phyloP scores from a whole-genome alignment of 2,113 vertebrate species.

The Chascanopsetta lugubris region DNA sequence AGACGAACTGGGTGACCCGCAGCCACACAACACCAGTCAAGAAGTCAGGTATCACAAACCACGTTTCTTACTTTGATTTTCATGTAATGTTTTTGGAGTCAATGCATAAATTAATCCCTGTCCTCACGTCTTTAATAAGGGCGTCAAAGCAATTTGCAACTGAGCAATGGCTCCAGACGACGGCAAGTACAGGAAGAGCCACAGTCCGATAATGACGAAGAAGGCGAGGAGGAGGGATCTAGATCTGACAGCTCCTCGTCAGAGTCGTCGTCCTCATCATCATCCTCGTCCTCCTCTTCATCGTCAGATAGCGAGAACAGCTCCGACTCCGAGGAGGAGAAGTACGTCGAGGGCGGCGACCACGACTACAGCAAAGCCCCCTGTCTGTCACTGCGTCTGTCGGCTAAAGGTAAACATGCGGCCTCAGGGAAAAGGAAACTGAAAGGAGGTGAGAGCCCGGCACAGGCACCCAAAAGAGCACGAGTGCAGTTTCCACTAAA shows the following conservation, averaged over 20 bases:
- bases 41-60: constrained; percentile 69
- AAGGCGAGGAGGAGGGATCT: constrained; percentile 76
- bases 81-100: too few species aligned
- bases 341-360: constrained; percentile 93
- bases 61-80: rapidly evolving
- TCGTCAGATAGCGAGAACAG: constrained; percentile 82
- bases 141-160: constrained; percentile 71
- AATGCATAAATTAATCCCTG: constrained; percentile 10
- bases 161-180: constrained; percentile 85
- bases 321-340: constrained; percentile 86
- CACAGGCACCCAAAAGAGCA: constrained; percentile 76
- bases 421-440: constrained; percentile 77
- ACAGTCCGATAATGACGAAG: constrained; percentile 79
- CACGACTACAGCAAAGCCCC: constrained; percentile 98
- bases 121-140: constrained; percentile 50
- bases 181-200: constrained; percentile 64
- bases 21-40: constrained; percentile 83
- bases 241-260: constrained; percentile 77
- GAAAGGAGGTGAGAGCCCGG: constrained; percentile 73
- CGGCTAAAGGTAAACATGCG: constrained; percentile 77
- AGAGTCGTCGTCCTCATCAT: constrained; percentile 61
- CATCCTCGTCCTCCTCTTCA: constrained; percentile 87
- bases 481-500: constrained; percentile 61
- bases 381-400: constrained; percentile 81
- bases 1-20: constrained; percentile 79